Percentiles rank a stretch among this genome's conserved stretches.
These are phyloP conservation scores for Rousettus madagascariensis DNA, from an alignment of 2,797 vertebrate species.

Conservation along the genomic window DNA sequence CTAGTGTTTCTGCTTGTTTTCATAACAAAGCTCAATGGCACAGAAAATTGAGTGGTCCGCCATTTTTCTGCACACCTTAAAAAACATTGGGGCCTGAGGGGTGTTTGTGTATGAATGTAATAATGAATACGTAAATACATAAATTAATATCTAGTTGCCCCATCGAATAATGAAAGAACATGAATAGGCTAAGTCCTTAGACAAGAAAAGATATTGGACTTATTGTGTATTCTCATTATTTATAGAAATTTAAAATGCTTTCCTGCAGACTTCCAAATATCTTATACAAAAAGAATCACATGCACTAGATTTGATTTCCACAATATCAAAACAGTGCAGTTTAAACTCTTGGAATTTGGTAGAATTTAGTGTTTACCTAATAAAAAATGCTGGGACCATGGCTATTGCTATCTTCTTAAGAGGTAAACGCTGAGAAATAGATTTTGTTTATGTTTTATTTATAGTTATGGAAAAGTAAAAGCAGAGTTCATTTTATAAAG, in stretches of 20 bases:
- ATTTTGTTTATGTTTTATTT: conserved; percentile 38
- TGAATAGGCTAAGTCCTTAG: neutral
- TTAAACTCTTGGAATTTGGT: neutral
- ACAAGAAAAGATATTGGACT: neutral
- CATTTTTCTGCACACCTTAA: neutral
- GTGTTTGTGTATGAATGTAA: neutral
- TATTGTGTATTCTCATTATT: neutral
- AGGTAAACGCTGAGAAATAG: neutral
- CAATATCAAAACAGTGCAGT: neutral
- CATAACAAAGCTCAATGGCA: neutral
- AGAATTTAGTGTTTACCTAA: conserved; percentile 13
- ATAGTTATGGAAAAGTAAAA: conserved; percentile 44
- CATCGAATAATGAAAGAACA: neutral
- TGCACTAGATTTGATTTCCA: neutral
- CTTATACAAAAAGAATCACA: neutral
- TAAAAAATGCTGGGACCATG: neutral
- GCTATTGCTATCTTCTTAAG: neutral
- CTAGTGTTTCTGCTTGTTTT: neutral
- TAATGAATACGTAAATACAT: neutral
- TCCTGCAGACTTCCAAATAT: neutral
- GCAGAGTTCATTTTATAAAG: conserved; percentile 34
- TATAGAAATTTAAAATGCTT: conserved; percentile 2
- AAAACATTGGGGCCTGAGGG: neutral
- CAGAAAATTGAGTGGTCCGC: neutral
- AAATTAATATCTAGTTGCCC: neutral